Conservation (phyloP, 2,113 vertebrate species). For the Entelurus aequoreus region DNA sequence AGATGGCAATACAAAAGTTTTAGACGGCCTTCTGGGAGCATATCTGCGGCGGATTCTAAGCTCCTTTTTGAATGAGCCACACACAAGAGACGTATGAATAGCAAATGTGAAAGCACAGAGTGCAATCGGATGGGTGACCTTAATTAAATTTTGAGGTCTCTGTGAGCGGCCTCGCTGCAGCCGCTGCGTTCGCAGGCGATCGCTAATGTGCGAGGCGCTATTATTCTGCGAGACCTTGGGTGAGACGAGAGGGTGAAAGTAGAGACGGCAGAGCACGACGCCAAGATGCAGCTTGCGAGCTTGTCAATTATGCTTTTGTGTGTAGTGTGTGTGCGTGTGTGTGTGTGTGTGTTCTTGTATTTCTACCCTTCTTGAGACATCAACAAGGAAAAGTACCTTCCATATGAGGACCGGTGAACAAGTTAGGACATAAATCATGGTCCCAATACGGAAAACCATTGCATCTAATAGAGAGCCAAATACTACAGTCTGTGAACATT, state of each 20-base stretch:
- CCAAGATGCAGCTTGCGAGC: constrained; percentile 20
- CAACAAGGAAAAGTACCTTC: too few relatives aligned
- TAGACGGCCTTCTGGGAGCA: not conserved
- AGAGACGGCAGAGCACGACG: constrained; percentile 13
- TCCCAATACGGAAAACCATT: too few relatives aligned
- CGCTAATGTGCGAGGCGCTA: constrained; percentile 47
- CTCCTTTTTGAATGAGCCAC: not conserved
- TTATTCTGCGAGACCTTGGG: constrained; percentile 63
- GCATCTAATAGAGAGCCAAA: too few relatives aligned
- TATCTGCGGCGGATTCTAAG: not conserved
- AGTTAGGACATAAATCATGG: too few relatives aligned
- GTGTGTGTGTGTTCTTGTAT: too few relatives aligned
- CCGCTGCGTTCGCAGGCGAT: constrained; percentile 17
- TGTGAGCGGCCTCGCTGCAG: constrained; percentile 39
- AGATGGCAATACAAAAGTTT: not conserved
- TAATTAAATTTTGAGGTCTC: constrained; percentile 48
- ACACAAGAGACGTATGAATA: not conserved
- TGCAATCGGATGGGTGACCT: constrained; percentile 9
- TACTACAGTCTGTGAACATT: too few relatives aligned
- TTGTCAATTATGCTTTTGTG: constrained; percentile 38
- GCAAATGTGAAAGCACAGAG: not conserved
- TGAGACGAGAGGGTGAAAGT: constrained; percentile 38
- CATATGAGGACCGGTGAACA: too few relatives aligned
- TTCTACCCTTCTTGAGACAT: too few relatives aligned
- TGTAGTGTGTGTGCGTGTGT: constrained; percentile 1